Evolutionary conservation across 2,113 vertebrate genomes (phyloP), one percentile per base, ranked within the genome.

Genomic region (Meleagris gallopavo): DNA sequence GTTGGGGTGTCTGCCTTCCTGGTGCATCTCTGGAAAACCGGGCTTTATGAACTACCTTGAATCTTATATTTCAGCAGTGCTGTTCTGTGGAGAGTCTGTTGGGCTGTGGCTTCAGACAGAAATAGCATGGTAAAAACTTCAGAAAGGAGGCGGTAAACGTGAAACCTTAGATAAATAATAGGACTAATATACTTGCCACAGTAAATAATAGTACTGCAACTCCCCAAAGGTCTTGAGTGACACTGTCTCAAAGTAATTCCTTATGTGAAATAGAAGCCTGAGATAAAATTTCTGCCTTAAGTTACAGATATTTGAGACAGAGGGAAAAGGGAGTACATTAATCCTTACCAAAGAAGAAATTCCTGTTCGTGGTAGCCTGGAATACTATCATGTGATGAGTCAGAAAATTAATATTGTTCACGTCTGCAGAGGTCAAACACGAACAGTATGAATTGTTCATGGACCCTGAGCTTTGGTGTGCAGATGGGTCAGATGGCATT

Each of bases 221-320:
- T 90, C 54, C 64, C 41, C 45, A 46, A 61, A 95, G 60, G 34
- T 88, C 52, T 77, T 70, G 36, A 87, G 29, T 86, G 82, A 36
- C 72, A 17, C 85, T 86, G 71, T 91, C 71, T 90, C 52, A 80
- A 5, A 77, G 36, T 84, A 74, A 62, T 83, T 85, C 41, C 46
- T 83, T 48, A 41, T 55, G 22, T 70, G 76, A 95, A 93, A 72
- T 36, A 89, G 75, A 91, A 92, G 36, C 79, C 32, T 32, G 40
- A 78, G 75, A 87, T 93, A 85, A 91, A 81, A 79, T 88, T 92
- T 88, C 74, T 36, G 7, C 74, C 50, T 91, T 79, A 83, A 89
- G 88, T 89, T 91, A 80, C 72, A 62, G 72, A 40, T 88, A 60
- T 25, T 81, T 86, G 79, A 91, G 75, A 66, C 2, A 3, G 38